Evolutionary conservation across 2,888 invertebrate species (phyloP), one percentile per base, ranked within the genome.

Genomic region (Seira musarum): DNA sequence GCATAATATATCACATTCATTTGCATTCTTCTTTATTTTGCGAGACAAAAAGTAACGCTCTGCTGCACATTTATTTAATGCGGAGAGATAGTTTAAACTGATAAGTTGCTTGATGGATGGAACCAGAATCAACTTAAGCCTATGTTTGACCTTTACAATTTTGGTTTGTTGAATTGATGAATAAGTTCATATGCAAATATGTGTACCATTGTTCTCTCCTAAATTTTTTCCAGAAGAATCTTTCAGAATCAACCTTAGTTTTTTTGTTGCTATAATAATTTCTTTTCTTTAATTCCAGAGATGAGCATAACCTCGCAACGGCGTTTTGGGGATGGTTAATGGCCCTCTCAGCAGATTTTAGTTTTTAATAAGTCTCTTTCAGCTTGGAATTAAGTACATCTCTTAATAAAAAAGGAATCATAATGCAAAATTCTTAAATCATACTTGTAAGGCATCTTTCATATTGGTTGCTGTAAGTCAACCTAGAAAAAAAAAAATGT

Each of bases 241-340:
- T 30, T 30, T 49, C 49, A 8, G 49, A 8, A 8, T 19, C 17
- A 53, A 13, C n/a, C 53, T 53, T 53, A 60, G 21, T 13, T 60
- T 60, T 60, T 60, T 60, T 60, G 19, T 13, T 60, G 57, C 8
- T 1, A 24, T 21, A 46, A 19, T 30, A 46, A 66, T 68, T 21
- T n/a, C 13, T 6, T 61, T 72, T 46, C 49, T 15, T 66, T 66
- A 25, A 75, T 78, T 72, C 17, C 80, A 83, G 83, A 70, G 83
- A 83, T 69, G 80, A 79, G 30, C 81, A 83, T 60, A 80, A 81
- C 25, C 69, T 73, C 66, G 81, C 81, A 0, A 80, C 83, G 3
- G 79, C 79, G 8, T 78, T 82, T 65, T 82, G 77, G 73, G 81
- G 72, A 40, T 81, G 71, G 72, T 30, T 76, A 30, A 75, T 75